phyloP scores from a whole-genome alignment of 2,113 vertebrate genomes.

The Tiliqua scincoides region DNA sequence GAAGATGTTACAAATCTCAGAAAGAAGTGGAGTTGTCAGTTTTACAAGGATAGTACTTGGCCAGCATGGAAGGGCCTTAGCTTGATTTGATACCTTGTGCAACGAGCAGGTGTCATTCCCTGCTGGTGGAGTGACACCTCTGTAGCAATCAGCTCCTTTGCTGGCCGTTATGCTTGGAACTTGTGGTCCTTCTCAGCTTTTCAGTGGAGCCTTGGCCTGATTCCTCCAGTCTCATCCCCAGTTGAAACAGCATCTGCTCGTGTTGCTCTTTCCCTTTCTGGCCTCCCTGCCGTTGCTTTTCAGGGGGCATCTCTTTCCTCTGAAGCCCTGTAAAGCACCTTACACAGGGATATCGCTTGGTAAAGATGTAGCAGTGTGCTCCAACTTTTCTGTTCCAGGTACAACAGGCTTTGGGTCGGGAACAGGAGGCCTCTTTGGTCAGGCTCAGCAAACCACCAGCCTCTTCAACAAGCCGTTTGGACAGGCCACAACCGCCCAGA shows the following conservation, averaged over 20 bases:
- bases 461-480: slow-evolving; percentile 93
- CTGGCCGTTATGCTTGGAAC: too few species aligned
- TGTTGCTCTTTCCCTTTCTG: not conserved
- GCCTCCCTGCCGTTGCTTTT: not conserved
- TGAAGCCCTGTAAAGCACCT: not conserved
- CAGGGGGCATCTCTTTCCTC: too few species aligned
- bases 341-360: too few species aligned
- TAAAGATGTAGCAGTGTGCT: not conserved
- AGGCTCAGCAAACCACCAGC: slow-evolving; percentile 75
- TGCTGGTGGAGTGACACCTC: not conserved
- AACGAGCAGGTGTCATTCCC: not conserved
- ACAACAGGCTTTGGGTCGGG: slow-evolving; percentile 85
- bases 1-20: not conserved
- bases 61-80: not conserved
- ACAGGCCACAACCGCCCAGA: slow-evolving; percentile 86
- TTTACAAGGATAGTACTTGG: not conserved
- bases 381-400: slow-evolving; percentile 46
- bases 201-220: not conserved
- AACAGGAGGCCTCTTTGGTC: slow-evolving; percentile 86
- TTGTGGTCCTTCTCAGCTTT: not conserved
- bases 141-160: not conserved
- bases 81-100: not conserved
- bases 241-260: not conserved
- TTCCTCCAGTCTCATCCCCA: not conserved
- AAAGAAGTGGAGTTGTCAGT: too few species aligned